phyloP scores from a whole-genome alignment of 2,113 vertebrate species.

The Solea solea region DNA sequence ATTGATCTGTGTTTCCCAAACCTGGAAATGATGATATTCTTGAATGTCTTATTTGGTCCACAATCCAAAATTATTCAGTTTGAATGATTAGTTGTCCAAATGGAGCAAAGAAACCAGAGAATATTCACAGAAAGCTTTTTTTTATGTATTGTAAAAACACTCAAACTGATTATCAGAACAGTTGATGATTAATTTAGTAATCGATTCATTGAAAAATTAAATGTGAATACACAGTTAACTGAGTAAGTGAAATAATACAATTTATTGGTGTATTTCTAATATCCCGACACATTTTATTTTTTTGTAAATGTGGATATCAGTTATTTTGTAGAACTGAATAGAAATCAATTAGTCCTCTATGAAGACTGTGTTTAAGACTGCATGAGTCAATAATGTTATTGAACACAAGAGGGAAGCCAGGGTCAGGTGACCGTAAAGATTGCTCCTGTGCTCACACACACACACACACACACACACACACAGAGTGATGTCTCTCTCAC shows the following conservation, averaged over 20 bases:
- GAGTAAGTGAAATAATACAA: not conserved
- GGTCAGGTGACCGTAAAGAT: conserved; percentile 66
- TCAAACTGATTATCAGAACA: too few relatives aligned
- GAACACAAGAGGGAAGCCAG: conserved; percentile 61
- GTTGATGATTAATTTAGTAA: too few relatives aligned
- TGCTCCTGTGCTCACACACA: conserved; percentile 50
- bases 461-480: conserved; percentile 30
- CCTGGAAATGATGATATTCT: too few relatives aligned
- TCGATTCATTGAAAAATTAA: not conserved
- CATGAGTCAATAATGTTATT: conserved; percentile 64
- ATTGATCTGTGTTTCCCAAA: too few relatives aligned
- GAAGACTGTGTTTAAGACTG: conserved; percentile 46
- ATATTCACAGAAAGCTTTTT: too few relatives aligned
- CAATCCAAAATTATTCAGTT: too few relatives aligned
- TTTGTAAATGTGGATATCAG: not conserved
- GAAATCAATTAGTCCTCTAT: not conserved
- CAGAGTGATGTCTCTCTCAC: not conserved
- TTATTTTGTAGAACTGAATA: not conserved
- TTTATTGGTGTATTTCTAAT: too few relatives aligned
- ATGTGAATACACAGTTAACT: not conserved
- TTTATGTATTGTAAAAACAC: too few relatives aligned
- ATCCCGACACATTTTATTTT: too few relatives aligned
- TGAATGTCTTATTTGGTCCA: too few relatives aligned
- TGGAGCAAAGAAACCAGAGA: too few relatives aligned
- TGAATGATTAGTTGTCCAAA: too few relatives aligned